phyloP scores from a whole-genome alignment of 2,113 vertebrate species.

The Microcebus griseorufus region DNA sequence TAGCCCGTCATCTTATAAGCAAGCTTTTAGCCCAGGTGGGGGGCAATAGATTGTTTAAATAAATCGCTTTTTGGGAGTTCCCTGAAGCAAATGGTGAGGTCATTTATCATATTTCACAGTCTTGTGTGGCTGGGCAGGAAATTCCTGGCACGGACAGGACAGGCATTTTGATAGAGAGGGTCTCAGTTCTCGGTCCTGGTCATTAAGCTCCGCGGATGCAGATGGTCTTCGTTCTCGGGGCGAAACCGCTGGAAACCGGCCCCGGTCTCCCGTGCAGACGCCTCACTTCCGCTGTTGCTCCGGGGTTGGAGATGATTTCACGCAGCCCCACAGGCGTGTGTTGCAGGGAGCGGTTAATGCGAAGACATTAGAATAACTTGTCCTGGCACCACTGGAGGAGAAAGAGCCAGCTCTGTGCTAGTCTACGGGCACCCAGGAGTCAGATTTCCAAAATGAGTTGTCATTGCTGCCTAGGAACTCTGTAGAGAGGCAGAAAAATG shows the following conservation, averaged over 20 bases:
- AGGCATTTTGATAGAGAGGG: too few species aligned
- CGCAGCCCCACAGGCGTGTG: rapidly evolving
- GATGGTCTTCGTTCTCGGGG: not conserved
- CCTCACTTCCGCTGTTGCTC: rapidly evolving
- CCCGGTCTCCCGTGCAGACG: rapidly evolving
- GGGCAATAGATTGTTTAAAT: not conserved
- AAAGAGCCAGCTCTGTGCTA: not conserved
- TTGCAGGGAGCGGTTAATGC: not conserved
- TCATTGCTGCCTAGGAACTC: not conserved
- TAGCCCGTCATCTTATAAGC: rapidly evolving
- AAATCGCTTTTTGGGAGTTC: not conserved
- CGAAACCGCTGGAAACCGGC: not conserved
- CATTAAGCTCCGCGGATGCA: not conserved
- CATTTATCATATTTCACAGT: too few species aligned
- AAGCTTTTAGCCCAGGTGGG: not conserved
- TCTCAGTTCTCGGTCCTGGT: not conserved
- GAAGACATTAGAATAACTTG: not conserved
- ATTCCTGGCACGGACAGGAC: not conserved
- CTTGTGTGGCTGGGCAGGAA: not conserved
- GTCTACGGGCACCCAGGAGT: rapidly evolving
- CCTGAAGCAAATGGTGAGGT: not conserved
- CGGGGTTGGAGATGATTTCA: not conserved
- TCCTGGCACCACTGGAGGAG: not conserved
- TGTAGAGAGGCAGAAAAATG: not conserved
- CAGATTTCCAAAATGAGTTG: not conserved